Conservation (phyloP, 2,797 vertebrate species). For the Falco columbarius region DNA sequence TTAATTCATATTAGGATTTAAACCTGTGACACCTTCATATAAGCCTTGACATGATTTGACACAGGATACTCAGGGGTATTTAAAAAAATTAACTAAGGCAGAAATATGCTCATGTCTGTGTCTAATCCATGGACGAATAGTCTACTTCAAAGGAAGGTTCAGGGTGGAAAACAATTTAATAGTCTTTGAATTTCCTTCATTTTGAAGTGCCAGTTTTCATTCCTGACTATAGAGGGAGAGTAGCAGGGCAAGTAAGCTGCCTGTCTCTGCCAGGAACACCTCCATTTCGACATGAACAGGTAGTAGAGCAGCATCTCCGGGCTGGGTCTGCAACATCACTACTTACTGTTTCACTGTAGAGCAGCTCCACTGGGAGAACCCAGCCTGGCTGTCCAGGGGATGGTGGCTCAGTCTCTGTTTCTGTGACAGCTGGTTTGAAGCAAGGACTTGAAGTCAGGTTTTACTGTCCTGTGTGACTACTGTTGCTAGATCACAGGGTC, state of each 20-base stretch:
- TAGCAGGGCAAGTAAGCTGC: background rate
- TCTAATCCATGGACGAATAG: background rate
- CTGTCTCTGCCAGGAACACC: background rate
- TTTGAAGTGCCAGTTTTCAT: background rate
- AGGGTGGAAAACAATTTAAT: background rate
- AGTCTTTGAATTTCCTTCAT: background rate
- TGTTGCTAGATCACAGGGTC: background rate
- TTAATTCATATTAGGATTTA: background rate
- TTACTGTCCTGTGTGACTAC: background rate
- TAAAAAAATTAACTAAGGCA: background rate
- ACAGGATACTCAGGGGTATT: background rate
- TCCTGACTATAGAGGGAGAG: background rate
- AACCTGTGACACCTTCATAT: background rate
- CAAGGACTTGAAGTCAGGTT: background rate
- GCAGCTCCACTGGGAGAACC: background rate
- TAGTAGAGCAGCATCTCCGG: background rate
- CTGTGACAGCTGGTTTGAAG: background rate
- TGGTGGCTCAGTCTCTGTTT: background rate
- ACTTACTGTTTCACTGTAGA: background rate
- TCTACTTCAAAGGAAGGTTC: background rate
- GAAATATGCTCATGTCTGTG: accelerated
- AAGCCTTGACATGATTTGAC: background rate
- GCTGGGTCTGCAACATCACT: background rate
- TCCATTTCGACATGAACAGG: background rate
- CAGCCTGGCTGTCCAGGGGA: accelerated